Evolutionary conservation across 2,888 invertebrate species (phyloP), one percentile per base, ranked within the genome.

Genomic region (Pristionchus maxplancki): DNA sequence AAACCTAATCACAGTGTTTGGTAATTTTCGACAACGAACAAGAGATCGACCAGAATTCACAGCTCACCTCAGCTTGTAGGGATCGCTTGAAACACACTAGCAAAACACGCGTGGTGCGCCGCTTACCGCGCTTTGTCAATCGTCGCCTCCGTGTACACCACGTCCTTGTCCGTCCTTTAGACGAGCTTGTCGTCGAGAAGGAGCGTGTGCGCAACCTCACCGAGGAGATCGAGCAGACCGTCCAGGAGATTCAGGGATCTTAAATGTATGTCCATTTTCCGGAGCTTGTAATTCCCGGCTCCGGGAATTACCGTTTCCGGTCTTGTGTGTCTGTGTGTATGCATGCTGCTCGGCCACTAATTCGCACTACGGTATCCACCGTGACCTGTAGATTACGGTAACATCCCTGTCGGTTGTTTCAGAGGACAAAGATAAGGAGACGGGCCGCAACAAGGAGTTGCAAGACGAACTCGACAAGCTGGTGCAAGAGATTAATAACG

Each of bases 391-490:
- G 64, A n/a, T 64, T 34, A 78, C 40, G 6, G 31, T 34, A 40
- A n/a, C 50, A 3, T 58, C 17, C 5, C 17, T 24, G 64, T 85
- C 44, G 58, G 20, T 40, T 40, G 58, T 67, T 93, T 89, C 97
- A 98, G 98, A 98, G 96, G 98, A 98, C 96, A 97, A 98, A 96
- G 96, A 97, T 96, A 96, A 96, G 95, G 97, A 97, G 96, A 97
- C 97, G 96, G 97, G 97, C 96, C 97, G 97, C 96, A 97, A 97
- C 96, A 97, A 97, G 96, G 96, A 97, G 96, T 97, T 98, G 96
- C 97, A 97, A 96, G 97, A 97, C 96, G 99, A 99, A 96, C 98
- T 99, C 97, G 98, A 99, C 96, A 97, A 97, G 95, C 98, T 98
- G 95, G 97, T 98, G 96, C 97, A 97, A 96, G 98, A 98, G 96